Evolutionary conservation across 2,797 vertebrate genomes (phyloP).

Genomic region (Clarias pachynema): DNA sequence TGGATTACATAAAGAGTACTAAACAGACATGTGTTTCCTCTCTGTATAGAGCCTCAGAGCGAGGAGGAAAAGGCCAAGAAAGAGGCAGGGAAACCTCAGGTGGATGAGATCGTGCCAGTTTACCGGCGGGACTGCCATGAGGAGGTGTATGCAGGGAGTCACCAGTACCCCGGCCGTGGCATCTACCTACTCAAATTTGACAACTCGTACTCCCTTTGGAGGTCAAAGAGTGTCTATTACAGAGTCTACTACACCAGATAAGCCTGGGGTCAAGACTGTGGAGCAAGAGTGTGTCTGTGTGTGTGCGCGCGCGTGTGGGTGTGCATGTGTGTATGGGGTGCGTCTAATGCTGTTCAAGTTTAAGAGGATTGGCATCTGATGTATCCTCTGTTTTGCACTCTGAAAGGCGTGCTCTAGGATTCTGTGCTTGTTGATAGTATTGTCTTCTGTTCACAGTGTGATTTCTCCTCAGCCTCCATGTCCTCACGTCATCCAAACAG

Average conservation of each 20-base stretch:
- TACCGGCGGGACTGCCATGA: slow-evolving; percentile 99
- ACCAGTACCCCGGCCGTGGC: slow-evolving; percentile 97
- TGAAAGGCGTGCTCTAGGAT: slow-evolving; percentile 48
- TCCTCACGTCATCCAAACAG: slow-evolving; percentile 48
- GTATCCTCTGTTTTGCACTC: slow-evolving; percentile 58
- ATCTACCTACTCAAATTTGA: slow-evolving; percentile 99
- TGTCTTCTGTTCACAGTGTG: slow-evolving; percentile 49
- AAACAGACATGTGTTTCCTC: background rate
- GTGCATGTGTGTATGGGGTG: slow-evolving; percentile 38
- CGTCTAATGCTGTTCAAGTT: slow-evolving; percentile 48
- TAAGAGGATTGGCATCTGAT: slow-evolving; percentile 32
- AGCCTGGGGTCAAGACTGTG: slow-evolving; percentile 72
- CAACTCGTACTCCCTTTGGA: slow-evolving; percentile 99
- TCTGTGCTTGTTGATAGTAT: slow-evolving; percentile 51
- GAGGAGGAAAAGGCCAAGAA: slow-evolving; percentile 94
- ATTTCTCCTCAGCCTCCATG: slow-evolving; percentile 48
- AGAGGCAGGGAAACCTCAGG: slow-evolving; percentile 89
- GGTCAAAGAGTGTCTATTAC: slow-evolving; percentile 99
- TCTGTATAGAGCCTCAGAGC: slow-evolving; percentile 79
- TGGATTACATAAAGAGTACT: background rate
- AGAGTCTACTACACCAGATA: slow-evolving; percentile 99
- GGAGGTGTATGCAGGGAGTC: slow-evolving; percentile 98
- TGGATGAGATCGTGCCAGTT: slow-evolving; percentile 99
- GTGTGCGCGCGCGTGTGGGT: slow-evolving; percentile 15
- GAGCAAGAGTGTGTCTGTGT: slow-evolving; percentile 37